Conservation (phyloP, 1,140 invertebrate species). For the Heliconius hermathena region DNA sequence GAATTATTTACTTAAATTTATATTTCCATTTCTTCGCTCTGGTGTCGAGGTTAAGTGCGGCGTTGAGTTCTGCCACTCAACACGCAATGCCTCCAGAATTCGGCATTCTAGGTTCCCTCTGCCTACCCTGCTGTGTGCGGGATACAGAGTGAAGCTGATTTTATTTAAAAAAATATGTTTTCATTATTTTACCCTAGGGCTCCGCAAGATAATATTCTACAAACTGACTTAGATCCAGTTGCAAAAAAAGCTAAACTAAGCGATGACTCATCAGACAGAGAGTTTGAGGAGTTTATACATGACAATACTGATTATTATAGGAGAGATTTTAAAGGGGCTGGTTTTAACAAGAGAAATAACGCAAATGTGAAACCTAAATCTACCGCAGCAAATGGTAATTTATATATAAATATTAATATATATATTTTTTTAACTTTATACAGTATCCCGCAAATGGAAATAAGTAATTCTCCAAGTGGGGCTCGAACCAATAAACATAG, state of each 20-base stretch:
- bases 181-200: conserved; percentile 41
- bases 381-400: background rate
- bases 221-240: conserved; percentile 46
- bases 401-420: background rate
- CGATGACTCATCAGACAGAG: conserved; percentile 32
- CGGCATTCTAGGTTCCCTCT: too few relatives aligned
- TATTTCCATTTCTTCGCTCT: too few relatives aligned
- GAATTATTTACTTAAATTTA: too few relatives aligned
- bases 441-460: too few relatives aligned
- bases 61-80: too few relatives aligned
- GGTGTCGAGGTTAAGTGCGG: too few relatives aligned
- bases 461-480: too few relatives aligned
- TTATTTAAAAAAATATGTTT: background rate
- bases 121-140: too few relatives aligned
- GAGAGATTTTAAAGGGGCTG: conserved; percentile 29
- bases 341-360: background rate
- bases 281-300: conserved; percentile 67
- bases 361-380: background rate
- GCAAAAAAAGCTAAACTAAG: conserved; percentile 57
- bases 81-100: too few relatives aligned
- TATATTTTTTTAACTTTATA: background rate
- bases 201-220: conserved; percentile 46
- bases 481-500: too few relatives aligned
- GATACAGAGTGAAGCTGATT: too few relatives aligned
- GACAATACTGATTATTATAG: conserved; percentile 74